phyloP scores from a whole-genome alignment of 1,140 invertebrate species.

The Octopus sinensis region DNA sequence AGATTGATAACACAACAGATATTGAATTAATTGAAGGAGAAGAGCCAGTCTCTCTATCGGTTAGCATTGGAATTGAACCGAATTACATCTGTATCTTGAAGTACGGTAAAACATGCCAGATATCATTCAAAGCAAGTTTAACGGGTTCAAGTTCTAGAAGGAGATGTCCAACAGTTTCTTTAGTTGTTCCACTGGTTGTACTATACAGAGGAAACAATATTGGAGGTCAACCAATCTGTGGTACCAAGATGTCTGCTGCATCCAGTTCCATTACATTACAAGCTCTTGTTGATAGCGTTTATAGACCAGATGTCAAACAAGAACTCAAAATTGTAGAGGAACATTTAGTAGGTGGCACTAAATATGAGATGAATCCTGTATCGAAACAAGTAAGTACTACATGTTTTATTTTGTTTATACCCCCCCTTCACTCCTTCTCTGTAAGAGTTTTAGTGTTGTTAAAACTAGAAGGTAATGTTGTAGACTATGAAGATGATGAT shows the following conservation, averaged over 20 bases:
- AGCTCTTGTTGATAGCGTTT: constrained; percentile 27
- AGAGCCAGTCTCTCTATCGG: constrained; percentile 12
- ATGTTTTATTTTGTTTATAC: too few relatives aligned
- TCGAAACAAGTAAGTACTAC: too few relatives aligned
- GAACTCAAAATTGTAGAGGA: too few relatives aligned
- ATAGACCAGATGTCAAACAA: background rate
- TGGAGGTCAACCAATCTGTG: constrained; percentile 17
- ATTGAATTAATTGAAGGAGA: constrained; percentile 20
- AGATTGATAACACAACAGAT: too few relatives aligned
- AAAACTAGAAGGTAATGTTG: too few relatives aligned
- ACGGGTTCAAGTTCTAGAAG: constrained; percentile 8
- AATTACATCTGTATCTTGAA: constrained; percentile 31
- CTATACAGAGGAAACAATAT: constrained; percentile 19
- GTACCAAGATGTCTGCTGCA: background rate
- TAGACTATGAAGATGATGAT: too few relatives aligned
- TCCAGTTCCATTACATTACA: constrained; percentile 19
- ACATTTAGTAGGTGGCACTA: too few relatives aligned
- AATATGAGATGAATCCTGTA: too few relatives aligned
- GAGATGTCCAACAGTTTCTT: constrained; percentile 25
- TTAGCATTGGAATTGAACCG: constrained; percentile 19
- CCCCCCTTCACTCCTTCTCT: too few relatives aligned
- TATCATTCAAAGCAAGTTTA: constrained; percentile 24
- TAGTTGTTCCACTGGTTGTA: constrained; percentile 26
- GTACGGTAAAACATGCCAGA: constrained; percentile 26
- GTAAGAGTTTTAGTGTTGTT: too few relatives aligned